These are phyloP conservation scores for Cyrtodaria siliqua DNA, from an alignment of 2,888 invertebrate genomes.

Conservation along the genomic window DNA sequence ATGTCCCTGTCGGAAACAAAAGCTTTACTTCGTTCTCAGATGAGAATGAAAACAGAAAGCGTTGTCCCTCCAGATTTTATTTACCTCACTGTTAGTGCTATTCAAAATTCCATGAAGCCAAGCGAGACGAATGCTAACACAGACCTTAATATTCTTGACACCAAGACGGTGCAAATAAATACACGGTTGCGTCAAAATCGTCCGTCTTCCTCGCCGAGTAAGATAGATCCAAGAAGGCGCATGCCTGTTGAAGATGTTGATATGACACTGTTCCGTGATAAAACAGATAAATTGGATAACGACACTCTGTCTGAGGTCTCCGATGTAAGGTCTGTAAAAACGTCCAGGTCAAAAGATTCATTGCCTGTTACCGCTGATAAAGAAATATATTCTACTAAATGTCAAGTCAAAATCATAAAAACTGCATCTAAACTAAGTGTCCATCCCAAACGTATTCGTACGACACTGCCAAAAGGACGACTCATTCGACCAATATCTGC, in stretches of 20 bases:
- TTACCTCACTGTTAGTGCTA: slow-evolving; percentile 83
- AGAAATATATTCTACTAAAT: slow-evolving; percentile 73
- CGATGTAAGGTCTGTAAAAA: slow-evolving; percentile 69
- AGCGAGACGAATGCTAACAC: slow-evolving; percentile 78
- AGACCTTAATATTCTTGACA: slow-evolving; percentile 67
- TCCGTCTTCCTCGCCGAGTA: slow-evolving; percentile 83
- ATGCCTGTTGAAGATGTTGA: slow-evolving; percentile 77
- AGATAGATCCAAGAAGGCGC: slow-evolving; percentile 82
- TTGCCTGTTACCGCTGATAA: slow-evolving; percentile 64
- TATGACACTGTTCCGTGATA: slow-evolving; percentile 68
- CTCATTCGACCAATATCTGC: slow-evolving; percentile 81
- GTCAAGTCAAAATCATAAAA: slow-evolving; percentile 69
- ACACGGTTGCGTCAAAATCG: slow-evolving; percentile 62
- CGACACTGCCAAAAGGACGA: slow-evolving; percentile 78
- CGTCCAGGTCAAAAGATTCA: slow-evolving; percentile 69
- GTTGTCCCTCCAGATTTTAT: slow-evolving; percentile 84
- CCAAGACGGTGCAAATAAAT: slow-evolving; percentile 36
- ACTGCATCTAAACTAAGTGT: slow-evolving; percentile 69
- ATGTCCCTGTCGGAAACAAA: slow-evolving; percentile 83
- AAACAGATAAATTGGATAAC: slow-evolving; percentile 60
- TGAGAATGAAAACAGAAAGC: slow-evolving; percentile 79
- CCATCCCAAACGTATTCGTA: slow-evolving; percentile 75
- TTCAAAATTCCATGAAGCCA: slow-evolving; percentile 78
- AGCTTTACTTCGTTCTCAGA: slow-evolving; percentile 83
- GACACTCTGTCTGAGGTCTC: slow-evolving; percentile 73